A percentile compares a stretch with the other conserved stretches of the same genome.
Conservation (phyloP, 2,888 invertebrate genomes). For the Dynastes grantii region DNA sequence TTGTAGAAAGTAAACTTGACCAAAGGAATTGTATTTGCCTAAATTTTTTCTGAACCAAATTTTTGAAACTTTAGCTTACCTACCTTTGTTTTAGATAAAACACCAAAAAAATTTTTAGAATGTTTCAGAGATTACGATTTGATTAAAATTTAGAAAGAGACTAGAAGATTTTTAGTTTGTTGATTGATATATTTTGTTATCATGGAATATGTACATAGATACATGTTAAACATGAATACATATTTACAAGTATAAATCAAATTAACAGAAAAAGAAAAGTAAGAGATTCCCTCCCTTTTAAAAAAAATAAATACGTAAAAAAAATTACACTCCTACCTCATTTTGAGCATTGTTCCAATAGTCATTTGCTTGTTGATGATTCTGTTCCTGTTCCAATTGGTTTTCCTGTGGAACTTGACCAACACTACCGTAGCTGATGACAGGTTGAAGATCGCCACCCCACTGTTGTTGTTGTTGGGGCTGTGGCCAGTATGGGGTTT, state of each 20-base stretch:
- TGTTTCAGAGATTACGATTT: not conserved
- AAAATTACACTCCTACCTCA: constrained; percentile 64
- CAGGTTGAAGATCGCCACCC: constrained; percentile 40
- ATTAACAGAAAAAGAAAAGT: constrained; percentile 30
- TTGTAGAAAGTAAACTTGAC: too few relatives aligned
- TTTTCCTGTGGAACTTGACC: constrained; percentile 24
- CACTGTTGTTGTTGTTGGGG: constrained; percentile 51
- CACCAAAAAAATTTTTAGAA: not conserved
- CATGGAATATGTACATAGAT: not conserved
- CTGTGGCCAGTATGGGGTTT: constrained; percentile 52
- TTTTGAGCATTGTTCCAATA: constrained; percentile 65
- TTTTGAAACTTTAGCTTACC: too few relatives aligned
- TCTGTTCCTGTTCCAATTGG: constrained; percentile 51
- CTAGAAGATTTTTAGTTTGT: not conserved
- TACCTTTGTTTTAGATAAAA: not conserved
- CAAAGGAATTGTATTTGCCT: too few relatives aligned
- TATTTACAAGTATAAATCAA: constrained; percentile 13
- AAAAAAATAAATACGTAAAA: constrained; percentile 40
- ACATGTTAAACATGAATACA: constrained; percentile 2
- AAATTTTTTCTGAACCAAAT: too few relatives aligned
- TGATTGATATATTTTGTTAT: constrained; percentile 11
- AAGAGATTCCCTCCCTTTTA: not conserved
- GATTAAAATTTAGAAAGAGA: not conserved
- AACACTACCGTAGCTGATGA: constrained; percentile 18
- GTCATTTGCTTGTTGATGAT: constrained; percentile 61